Conservation (phyloP, 2,888 invertebrate genomes). For the Loripinus fragilis region DNA sequence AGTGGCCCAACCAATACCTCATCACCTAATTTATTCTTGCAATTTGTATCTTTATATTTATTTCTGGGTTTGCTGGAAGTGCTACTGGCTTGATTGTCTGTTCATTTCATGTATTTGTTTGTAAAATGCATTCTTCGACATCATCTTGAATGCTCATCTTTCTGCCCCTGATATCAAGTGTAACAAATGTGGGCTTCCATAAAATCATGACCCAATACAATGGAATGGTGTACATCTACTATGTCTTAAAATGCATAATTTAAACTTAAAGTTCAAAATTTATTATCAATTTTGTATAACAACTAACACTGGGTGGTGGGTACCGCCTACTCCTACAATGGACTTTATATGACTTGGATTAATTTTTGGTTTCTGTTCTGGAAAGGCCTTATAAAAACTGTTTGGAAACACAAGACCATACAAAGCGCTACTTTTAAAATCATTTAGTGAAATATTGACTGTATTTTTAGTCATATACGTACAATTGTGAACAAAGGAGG, state of each 20-base stretch:
- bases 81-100: conserved; percentile 23
- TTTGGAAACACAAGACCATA: no score
- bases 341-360: conserved; percentile 12
- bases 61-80: conserved; percentile 27
- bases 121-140: conserved; percentile 25
- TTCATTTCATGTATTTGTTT: conserved; percentile 23
- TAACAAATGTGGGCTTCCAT: conserved; percentile 17
- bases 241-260: no score
- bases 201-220: conserved; percentile 25
- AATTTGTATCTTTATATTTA: conserved; percentile 25
- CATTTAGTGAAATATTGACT: not conserved
- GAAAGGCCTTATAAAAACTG: no score
- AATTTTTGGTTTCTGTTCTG: no score
- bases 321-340: no score
- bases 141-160: conserved; percentile 21
- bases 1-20: conserved; percentile 36
- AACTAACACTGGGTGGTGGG: conserved; percentile 27
- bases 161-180: conserved; percentile 13
- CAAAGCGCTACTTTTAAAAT: no score
- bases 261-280: conserved; percentile 15
- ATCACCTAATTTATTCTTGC: conserved; percentile 11
- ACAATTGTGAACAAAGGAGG: no score
- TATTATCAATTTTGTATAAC: conserved; percentile 18
- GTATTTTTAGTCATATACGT: no score
- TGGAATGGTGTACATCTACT: conserved; percentile 25